A percentile compares a stretch with the other conserved stretches of the same genome.
phyloP scores from a whole-genome alignment of 1,140 invertebrate species.

The Lordiphosa clarofinis region DNA sequence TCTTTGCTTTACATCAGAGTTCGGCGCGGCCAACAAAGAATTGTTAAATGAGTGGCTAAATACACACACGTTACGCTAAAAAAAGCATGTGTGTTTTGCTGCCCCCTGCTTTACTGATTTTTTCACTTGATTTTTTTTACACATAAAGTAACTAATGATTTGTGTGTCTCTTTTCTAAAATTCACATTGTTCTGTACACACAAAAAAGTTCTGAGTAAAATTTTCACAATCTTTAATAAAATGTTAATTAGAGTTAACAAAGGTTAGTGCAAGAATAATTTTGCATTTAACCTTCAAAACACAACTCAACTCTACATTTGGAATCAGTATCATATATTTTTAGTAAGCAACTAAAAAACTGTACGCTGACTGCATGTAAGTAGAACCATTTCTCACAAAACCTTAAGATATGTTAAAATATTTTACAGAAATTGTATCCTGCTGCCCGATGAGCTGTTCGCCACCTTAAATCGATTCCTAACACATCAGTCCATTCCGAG shows the following conservation, averaged over 20 bases:
- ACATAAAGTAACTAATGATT: background rate
- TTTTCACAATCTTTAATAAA: constrained; percentile 11
- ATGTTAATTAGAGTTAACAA: constrained; percentile 19
- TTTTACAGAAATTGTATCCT: constrained; percentile 20
- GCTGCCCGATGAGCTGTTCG: constrained; percentile 41
- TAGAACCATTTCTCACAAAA: background rate
- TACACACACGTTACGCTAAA: too few species aligned
- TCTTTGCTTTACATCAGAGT: too few species aligned
- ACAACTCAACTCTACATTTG: too few species aligned
- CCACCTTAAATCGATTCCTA: constrained; percentile 22
- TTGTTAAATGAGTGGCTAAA: too few species aligned
- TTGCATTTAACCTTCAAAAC: constrained; percentile 7
- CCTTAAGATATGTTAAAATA: too few species aligned
- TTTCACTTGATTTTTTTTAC: too few species aligned
- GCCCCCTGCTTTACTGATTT: too few species aligned
- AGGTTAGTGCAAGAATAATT: constrained; percentile 19
- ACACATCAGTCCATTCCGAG: constrained; percentile 1
- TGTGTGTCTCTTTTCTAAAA: too few species aligned
- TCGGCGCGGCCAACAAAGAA: too few species aligned
- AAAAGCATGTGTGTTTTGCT: too few species aligned
- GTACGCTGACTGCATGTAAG: constrained; percentile 20
- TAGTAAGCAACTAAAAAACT: constrained; percentile 3
- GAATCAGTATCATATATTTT: too few species aligned
- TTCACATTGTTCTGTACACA: background rate
- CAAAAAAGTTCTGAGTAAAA: constrained; percentile 7